These are phyloP conservation scores for Caenorhabditis angaria DNA, from an alignment of 2,888 invertebrate species.

Conservation along the genomic window DNA sequence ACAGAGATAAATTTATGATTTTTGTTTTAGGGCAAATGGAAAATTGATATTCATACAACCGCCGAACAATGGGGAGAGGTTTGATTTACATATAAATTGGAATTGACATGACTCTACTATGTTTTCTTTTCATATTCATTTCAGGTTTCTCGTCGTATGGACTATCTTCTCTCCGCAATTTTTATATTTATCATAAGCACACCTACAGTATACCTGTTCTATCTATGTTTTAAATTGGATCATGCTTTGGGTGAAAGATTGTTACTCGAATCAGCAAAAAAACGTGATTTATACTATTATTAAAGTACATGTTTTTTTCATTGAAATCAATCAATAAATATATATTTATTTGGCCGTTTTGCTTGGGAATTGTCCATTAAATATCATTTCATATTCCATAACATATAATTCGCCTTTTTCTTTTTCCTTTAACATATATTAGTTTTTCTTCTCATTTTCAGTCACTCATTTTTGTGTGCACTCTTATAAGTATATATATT, in stretches of 20 bases:
- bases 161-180: slow-evolving; percentile 27
- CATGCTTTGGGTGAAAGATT: slow-evolving; percentile 18
- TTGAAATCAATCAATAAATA: not conserved
- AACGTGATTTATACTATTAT: slow-evolving; percentile 30
- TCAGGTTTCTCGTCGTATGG: not conserved
- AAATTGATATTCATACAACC: slow-evolving; percentile 42
- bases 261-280: slow-evolving; percentile 29
- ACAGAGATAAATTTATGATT: not conserved
- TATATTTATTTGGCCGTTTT: slow-evolving; percentile 4
- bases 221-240: slow-evolving; percentile 39
- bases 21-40: slow-evolving; percentile 25
- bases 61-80: slow-evolving; percentile 58
- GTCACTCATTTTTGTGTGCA: not conserved
- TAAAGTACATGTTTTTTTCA: too few species aligned
- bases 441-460: not conserved
- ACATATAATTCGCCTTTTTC: not conserved
- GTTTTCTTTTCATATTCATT: too few species aligned
- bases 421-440: not conserved
- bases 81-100: slow-evolving; percentile 3
- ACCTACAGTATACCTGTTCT: slow-evolving; percentile 54
- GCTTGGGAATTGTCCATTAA: not conserved
- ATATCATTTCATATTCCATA: not conserved
- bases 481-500: not conserved
- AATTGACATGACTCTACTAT: too few species aligned
- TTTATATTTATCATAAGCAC: slow-evolving; percentile 55